Percentiles rank a stretch among this genome's conserved stretches.
Evolutionary conservation across 2,113 vertebrate species (phyloP).

Genomic region (Pomatorhinus ruficollis): DNA sequence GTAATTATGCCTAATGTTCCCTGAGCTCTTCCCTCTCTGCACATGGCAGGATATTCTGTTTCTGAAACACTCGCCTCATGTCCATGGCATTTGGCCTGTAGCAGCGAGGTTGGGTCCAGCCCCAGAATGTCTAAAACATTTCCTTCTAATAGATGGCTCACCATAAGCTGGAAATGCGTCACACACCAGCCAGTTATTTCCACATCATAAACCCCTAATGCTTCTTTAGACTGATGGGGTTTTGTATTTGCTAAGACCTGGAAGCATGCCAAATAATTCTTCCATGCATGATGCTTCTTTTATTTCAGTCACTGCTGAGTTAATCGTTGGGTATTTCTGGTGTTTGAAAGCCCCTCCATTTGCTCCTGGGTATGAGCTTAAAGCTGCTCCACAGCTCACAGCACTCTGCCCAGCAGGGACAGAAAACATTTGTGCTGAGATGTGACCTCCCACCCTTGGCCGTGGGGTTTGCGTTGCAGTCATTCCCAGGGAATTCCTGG

Average conservation of each 20-base stretch:
- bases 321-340: constrained; percentile 33
- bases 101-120: constrained; percentile 45
- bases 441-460: background rate
- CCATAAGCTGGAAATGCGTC: constrained; percentile 65
- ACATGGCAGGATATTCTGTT: constrained; percentile 42
- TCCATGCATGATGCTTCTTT: background rate
- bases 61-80: constrained; percentile 6
- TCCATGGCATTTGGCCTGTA: constrained; percentile 58
- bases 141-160: constrained; percentile 60
- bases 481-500: background rate
- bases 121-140: constrained; percentile 49
- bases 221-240: constrained; percentile 69
- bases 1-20: constrained; percentile 46
- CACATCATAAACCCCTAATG: constrained; percentile 79
- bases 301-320: background rate
- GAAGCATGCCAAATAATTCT: constrained; percentile 58
- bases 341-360: background rate
- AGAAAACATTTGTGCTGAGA: background rate
- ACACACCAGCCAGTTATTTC: constrained; percentile 74
- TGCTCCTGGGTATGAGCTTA: background rate
- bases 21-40: constrained; percentile 49
- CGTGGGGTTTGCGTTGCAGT: background rate
- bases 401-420: background rate
- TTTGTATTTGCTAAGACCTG: constrained; percentile 63
- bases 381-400: background rate